Base-by-base conservation (phyloP, 2,113 vertebrate species). In the Eclectus roratus region DNA sequence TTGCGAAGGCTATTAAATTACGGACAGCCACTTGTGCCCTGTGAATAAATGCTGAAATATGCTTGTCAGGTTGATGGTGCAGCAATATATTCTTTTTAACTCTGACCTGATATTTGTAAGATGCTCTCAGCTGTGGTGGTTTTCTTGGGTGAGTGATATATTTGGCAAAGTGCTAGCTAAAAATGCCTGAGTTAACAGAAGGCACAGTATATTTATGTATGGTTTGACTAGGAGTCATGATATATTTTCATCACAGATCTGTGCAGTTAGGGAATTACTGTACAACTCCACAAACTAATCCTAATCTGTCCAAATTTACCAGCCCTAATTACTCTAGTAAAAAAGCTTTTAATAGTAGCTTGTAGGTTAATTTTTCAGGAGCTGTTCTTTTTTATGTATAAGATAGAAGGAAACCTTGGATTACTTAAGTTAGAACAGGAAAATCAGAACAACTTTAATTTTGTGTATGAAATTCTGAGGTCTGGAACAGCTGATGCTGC, bases 1-100 rank as follows among this genome's bases (percentile, higher is more conserved):
- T 93, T 88, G 82, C 49, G 76, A 46, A 93, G 80, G 70, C 81
- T 94, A 77, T 95, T 92, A 81, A 93, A 63, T 95, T 93, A 64
- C 88, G 86, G 72, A 16, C 69, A 92, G 29, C n/a, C 92, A 94
- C 91, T 96, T 91, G 81, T 88, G 78, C 79, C 68, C 43, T 49
- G 15, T 92, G 96, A 95, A 92, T 91, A 87, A 96, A 35, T 0
- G 15, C 78, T 87, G 72, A 92, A 91, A 92, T 85, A 78, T 12
- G 9, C 52, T 44, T 80, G 72, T 88, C 56, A 37, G 43, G 25
- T 86, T 91, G 85, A 55, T 71, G 47, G 66, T 64, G 44, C 29
- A 74, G 47, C 88, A 90, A 85, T 47, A 6, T 55, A 60, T 88
- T 82, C 68, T 73, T 88, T 90, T 82, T 91, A 94, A 89, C 70